Base-by-base conservation (phyloP, 2,888 invertebrate genomes). In the Coelopa pilipes region DNA sequence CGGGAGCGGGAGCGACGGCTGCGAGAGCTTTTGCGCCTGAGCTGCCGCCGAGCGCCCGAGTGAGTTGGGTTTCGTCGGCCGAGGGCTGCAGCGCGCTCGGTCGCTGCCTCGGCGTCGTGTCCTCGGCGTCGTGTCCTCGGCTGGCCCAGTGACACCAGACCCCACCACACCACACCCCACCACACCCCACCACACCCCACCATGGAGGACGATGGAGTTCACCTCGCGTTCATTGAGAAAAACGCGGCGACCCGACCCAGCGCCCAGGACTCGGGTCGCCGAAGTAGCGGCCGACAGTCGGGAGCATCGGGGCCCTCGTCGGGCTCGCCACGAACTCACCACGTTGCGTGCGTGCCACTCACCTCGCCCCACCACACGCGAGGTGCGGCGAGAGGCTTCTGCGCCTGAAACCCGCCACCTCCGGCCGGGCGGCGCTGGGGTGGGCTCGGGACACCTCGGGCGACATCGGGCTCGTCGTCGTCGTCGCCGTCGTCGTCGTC, bases 21-120 rank as follows among this genome's bases (percentile, higher is more conserved):
- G n/a, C 53, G 13, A 53, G 15, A 15, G 53, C 72, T 59, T 34
- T 60, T 65, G 72, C 72, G 53, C 72, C 72, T 55, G 19, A 45
- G 55, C 34, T 34, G 34, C 34, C 4, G 34, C n/a, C n/a, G n/a
- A n/a, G n/a, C n/a, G n/a, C 2, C 34, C 34, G 7, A 34, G 34
- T 34, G 34, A 4, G 34, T 2, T 34, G 34, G 34, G 7, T 4
- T 34, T 34, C 34, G 34, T 34, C 34, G 34, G 34, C 34, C 34
- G 7, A 34, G 34, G 34, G 34, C 34, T 34, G 34, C 7, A 34
- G 34, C 34, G 34, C 2, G 34, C 4, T 34, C 34, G 34, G 34
- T 34, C 7, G 34, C 7, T 4, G 34, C 34, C 34, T 34, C 34
- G 7, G 34, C 2, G 7, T 34, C n/a, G n/a, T n/a, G n/a, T n/a